phyloP scores from a whole-genome alignment of 53 echinoderm and acorn worm species.

The Henricia sp. region DNA sequence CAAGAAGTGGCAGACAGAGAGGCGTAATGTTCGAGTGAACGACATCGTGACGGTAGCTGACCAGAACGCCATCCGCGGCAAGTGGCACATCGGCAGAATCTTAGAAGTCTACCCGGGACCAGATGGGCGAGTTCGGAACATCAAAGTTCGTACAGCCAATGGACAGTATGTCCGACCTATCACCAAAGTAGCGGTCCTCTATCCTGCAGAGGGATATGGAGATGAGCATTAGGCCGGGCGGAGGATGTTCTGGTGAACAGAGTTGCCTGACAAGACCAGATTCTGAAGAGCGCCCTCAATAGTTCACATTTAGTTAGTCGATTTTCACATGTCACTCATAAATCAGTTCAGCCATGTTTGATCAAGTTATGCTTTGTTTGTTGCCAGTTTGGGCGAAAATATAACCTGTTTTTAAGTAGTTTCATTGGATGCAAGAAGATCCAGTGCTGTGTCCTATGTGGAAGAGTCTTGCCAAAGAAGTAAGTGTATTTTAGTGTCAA shows the following conservation, averaged over 20 bases:
- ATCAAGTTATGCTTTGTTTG: too few relatives aligned
- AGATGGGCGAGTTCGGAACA: not conserved
- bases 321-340: too few relatives aligned
- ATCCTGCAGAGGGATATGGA: slow-evolving; percentile 59
- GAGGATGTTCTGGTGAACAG: not conserved
- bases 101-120: not conserved
- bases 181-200: slow-evolving; percentile 54
- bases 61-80: slow-evolving; percentile 52
- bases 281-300: too few relatives aligned
- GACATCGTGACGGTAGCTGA: slow-evolving; percentile 70
- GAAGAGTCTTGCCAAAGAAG: too few relatives aligned
- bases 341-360: too few relatives aligned
- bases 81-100: slow-evolving; percentile 67
- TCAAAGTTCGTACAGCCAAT: not conserved
- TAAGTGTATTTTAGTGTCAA: too few relatives aligned
- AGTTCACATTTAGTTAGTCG: too few relatives aligned
- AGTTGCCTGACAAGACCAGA: too few relatives aligned
- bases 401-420: too few relatives aligned
- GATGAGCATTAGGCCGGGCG: slow-evolving; percentile 8
- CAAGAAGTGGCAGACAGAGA: slow-evolving; percentile 60
- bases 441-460: too few relatives aligned
- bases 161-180: slow-evolving; percentile 40
- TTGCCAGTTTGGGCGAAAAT: too few relatives aligned
- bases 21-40: slow-evolving; percentile 64
- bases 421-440: too few relatives aligned